Conservation (phyloP, 92 coral and sea anemone genomes). For the Epizoanthus illoricatus region DNA sequence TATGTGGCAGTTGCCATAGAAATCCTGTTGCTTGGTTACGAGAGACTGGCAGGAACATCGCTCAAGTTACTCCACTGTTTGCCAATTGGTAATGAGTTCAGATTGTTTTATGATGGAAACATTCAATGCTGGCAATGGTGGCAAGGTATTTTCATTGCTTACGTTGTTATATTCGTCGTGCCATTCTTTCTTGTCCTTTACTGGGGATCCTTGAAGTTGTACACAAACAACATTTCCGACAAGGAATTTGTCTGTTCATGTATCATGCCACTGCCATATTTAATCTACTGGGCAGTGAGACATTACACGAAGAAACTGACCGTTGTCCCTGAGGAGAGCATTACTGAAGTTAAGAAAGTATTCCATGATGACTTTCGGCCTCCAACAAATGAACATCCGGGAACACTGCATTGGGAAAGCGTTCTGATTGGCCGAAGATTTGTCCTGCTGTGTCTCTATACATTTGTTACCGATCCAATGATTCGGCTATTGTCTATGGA, state of each 20-base stretch:
- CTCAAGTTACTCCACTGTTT: slow-evolving; percentile 48
- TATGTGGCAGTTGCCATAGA: slow-evolving; percentile 33
- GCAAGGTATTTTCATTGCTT: slow-evolving; percentile 27
- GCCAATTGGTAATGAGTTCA: slow-evolving; percentile 25
- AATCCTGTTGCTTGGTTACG: slow-evolving; percentile 57
- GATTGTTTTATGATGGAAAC: slow-evolving; percentile 34
- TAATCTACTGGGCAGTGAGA: slow-evolving; percentile 9
- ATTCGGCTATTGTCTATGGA: slow-evolving; percentile 14
- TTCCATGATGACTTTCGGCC: slow-evolving; percentile 34
- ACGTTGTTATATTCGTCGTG: slow-evolving; percentile 9
- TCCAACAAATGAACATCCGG: slow-evolving; percentile 2
- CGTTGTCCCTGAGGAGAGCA: neutral
- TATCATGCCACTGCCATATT: slow-evolving; percentile 25
- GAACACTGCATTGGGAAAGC: slow-evolving; percentile 52
- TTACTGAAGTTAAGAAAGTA: slow-evolving; percentile 9
- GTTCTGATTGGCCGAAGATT: slow-evolving; percentile 44
- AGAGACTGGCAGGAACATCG: slow-evolving; percentile 50
- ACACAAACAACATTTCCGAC: slow-evolving; percentile 14
- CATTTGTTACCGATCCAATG: slow-evolving; percentile 31
- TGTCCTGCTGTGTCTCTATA: slow-evolving; percentile 17
- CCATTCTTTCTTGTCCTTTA: slow-evolving; percentile 37
- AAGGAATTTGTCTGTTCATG: slow-evolving; percentile 33
- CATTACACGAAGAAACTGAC: neutral
- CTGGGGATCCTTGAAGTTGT: slow-evolving; percentile 44
- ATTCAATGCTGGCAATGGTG: slow-evolving; percentile 47